phyloP scores from a whole-genome alignment of 2,888 invertebrate species.

The Amphimallon solstitiale region DNA sequence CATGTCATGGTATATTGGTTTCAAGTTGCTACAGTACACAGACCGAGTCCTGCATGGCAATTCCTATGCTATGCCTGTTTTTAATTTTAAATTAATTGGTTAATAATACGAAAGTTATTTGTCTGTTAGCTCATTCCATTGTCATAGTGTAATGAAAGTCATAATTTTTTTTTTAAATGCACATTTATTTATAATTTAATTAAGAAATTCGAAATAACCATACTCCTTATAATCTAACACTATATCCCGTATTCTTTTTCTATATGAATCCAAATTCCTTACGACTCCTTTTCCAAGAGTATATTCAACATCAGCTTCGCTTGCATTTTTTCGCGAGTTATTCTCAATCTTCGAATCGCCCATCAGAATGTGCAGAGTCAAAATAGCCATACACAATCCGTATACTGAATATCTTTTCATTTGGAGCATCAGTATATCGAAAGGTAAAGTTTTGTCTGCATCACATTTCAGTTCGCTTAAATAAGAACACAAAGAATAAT shows the following conservation, averaged over 20 bases:
- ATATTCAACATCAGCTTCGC: slow-evolving; percentile 35
- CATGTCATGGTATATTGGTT: too few relatives aligned
- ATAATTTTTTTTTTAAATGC: too few relatives aligned
- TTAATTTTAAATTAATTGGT: too few relatives aligned
- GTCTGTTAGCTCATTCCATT: too few relatives aligned
- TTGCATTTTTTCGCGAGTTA: slow-evolving; percentile 40
- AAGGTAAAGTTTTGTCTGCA: slow-evolving; percentile 51
- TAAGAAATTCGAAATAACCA: slow-evolving; percentile 41
- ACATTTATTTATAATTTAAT: slow-evolving; percentile 23
- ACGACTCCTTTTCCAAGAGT: slow-evolving; percentile 38
- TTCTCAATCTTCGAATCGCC: slow-evolving; percentile 46
- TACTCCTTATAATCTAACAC: slow-evolving; percentile 41
- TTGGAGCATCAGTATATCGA: slow-evolving; percentile 49
- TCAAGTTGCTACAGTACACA: too few relatives aligned
- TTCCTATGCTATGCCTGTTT: too few relatives aligned
- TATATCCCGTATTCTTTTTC: slow-evolving; percentile 42
- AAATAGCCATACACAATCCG: slow-evolving; percentile 50
- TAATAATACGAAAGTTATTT: too few relatives aligned
- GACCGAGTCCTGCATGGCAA: too few relatives aligned
- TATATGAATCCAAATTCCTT: slow-evolving; percentile 43
- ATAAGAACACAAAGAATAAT: slow-evolving; percentile 49
- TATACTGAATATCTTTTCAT: slow-evolving; percentile 50
- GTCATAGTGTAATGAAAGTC: too few relatives aligned
- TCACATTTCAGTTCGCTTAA: slow-evolving; percentile 50
- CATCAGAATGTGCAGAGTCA: slow-evolving; percentile 49